Evolutionary conservation across 2,888 invertebrate genomes (phyloP), one percentile per base, ranked within the genome.

Genomic region (Onthophagus sagittarius): DNA sequence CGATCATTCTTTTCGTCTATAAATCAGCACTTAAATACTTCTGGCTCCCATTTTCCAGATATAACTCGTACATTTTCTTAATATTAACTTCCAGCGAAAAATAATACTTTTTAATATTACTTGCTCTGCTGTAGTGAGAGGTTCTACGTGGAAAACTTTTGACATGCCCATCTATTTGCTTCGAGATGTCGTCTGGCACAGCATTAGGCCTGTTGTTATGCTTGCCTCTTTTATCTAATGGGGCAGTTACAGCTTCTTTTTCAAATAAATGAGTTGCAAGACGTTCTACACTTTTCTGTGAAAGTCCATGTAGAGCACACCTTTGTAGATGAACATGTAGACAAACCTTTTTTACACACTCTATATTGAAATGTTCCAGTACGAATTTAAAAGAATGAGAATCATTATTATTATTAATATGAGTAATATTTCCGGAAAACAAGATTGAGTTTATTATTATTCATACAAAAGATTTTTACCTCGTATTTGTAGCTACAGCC

Each of bases 61-160:
- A 73, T 11, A 73, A 62, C 15, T 70, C 23, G 13, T 70, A 63
- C 73, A 73, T 70, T 70, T 70, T 33, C 15, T 13, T 70, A n/a
- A 73, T 15, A 14, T 73, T 70, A 14, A 70, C 64, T 39, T 73
- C 70, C 9, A 70, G 62, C 13, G 73, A 67, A 14, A 73, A 73
- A 63, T 69, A 73, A 39, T 70, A 62, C 32, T 32, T 63, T 63
- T 73, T 73, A 15, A 73, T 39, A 63, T 73, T 73, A 70, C 33
- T 53, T 70, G 15, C 15, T 53, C 70, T 53, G 31, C 71, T 73
- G 53, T 73, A 70, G 65, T 73, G 70, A 15, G 65, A 71, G 14
- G 3, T 53, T 63, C 70, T 73, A 9, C 53, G 63, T 63, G 70
- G 73, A 64, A 73, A 73, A 13, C 70, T 70, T 13, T 63, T 67